Evolutionary conservation across 1,140 invertebrate genomes (phyloP), one percentile per base, ranked within the genome.

Genomic region (Asobara japonica): DNA sequence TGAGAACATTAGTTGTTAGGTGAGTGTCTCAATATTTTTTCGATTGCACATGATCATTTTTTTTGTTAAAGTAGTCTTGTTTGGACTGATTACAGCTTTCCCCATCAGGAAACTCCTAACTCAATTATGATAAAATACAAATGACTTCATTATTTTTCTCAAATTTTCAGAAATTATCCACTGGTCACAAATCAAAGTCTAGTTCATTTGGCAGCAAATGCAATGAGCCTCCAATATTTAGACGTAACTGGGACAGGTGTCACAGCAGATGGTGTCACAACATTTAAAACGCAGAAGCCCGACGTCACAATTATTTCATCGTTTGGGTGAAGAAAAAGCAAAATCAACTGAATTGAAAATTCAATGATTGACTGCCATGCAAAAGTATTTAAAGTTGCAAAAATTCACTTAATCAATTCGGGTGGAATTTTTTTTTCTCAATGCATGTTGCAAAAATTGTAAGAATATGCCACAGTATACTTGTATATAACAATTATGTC

Each of bases 151-250:
- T 88, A 6, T 25, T 38, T 3, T 70, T 83, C 88, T n/a, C n/a
- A n/a, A n/a, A n/a, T n/a, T 3, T 84, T 89, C 36, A 89, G 90
- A 45, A 91, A 92, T 62, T 93, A 91, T 81, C 83, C 87, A 6
- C 85, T 84, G 67, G 89, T 94, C 1, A 93, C 92, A 1, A 89
- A 93, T 78, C 82, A 88, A n/a, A 91, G 90, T 73, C 77, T 94
- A 10, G 75, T 86, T 16, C 91, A 93, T 78, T 82, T 93, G 66
- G 87, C 88, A 0, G 86, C 88, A 6, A 90, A 90, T 30, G 90
- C 91, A 0, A 90, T 90, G 0, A 82, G 87, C 72, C 79, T 94
- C 1, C 80, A 86, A 16, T 86, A 87, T 51, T 79, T 94, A 1
- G 92, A 93, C 81, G 88, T 93, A 13, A 89, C 88, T 2, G 89